Evolutionary conservation across 2,888 invertebrate species (phyloP).

Genomic region (Mellilla xanthometata): DNA sequence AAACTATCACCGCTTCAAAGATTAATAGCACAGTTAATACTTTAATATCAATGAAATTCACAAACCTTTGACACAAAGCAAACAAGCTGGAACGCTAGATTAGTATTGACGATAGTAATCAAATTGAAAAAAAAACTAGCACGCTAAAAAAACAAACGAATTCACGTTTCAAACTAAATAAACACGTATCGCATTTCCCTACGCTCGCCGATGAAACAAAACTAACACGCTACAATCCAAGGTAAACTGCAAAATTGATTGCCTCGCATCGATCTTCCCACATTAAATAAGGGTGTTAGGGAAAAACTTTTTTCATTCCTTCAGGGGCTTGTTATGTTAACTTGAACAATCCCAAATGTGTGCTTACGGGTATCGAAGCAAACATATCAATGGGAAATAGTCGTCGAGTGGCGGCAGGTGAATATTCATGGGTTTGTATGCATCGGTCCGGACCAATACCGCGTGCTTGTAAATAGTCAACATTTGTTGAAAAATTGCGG

Average conservation of each 20-base stretch:
- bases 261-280: too few relatives aligned
- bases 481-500: slow-evolving; percentile 45
- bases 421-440: slow-evolving; percentile 36
- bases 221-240: slow-evolving; percentile 19
- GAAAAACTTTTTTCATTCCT: too few relatives aligned
- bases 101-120: slow-evolving; percentile 1
- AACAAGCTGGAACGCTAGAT: slow-evolving; percentile 2
- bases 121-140: slow-evolving; percentile 2
- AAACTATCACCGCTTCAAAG: too few relatives aligned
- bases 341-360: too few relatives aligned
- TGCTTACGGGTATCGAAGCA: slow-evolving; percentile 31
- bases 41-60: too few relatives aligned
- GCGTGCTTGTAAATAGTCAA: slow-evolving; percentile 54
- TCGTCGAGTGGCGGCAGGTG: slow-evolving; percentile 14
- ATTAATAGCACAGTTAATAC: too few relatives aligned
- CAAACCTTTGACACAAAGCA: too few relatives aligned
- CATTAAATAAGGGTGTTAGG: too few relatives aligned
- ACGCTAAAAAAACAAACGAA: slow-evolving; percentile 23
- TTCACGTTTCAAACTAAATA: slow-evolving; percentile 25
- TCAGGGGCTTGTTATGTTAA: too few relatives aligned
- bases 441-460: slow-evolving; percentile 41
- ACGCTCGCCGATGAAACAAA: slow-evolving; percentile 20
- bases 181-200: slow-evolving; percentile 10
- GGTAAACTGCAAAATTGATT: slow-evolving; percentile 21
- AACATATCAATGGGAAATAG: slow-evolving; percentile 50